Percentiles rank a stretch among this genome's conserved stretches.
Evolutionary conservation across 2,888 invertebrate genomes (phyloP).

Genomic region (Lasioglossum malachurum): DNA sequence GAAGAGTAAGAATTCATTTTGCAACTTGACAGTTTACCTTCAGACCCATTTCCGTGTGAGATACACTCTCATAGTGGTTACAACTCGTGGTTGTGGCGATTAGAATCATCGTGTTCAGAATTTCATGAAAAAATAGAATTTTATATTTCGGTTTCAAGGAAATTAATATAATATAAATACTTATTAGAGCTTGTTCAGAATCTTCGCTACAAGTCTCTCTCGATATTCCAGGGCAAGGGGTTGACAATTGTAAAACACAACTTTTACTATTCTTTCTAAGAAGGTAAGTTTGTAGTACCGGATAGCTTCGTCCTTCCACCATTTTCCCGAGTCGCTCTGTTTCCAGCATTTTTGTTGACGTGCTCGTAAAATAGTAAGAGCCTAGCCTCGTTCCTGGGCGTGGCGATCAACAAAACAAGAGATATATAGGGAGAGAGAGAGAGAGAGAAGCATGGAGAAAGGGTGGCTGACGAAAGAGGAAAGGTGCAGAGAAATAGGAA

Average conservation of each 20-base stretch:
- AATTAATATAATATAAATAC: no score
- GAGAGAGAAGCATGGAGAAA: not conserved
- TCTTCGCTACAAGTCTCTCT: no score
- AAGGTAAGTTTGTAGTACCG: not conserved
- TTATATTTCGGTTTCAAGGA: no score
- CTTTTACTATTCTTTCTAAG: not conserved
- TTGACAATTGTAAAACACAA: not conserved
- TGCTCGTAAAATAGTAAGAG: constrained; percentile 44
- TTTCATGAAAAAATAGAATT: no score
- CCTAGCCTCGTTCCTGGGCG: constrained; percentile 54
- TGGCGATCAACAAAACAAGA: constrained; percentile 43
- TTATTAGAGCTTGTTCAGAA: no score
- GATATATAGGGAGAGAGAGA: constrained; percentile 17
- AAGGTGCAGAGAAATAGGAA: not conserved
- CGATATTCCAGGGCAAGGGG: no score
- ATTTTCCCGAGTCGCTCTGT: not conserved
- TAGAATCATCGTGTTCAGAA: no score
- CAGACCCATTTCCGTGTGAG: no score
- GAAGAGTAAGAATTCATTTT: not conserved
- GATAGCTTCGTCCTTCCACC: not conserved
- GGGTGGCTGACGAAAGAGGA: not conserved
- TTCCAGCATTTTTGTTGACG: constrained; percentile 15
- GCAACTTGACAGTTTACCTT: not conserved
- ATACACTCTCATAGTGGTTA: no score
- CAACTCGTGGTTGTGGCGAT: no score